Evolutionary conservation across 2,797 vertebrate species (phyloP), one percentile per base, ranked within the genome.

Genomic region (Neoniphon sammara): DNA sequence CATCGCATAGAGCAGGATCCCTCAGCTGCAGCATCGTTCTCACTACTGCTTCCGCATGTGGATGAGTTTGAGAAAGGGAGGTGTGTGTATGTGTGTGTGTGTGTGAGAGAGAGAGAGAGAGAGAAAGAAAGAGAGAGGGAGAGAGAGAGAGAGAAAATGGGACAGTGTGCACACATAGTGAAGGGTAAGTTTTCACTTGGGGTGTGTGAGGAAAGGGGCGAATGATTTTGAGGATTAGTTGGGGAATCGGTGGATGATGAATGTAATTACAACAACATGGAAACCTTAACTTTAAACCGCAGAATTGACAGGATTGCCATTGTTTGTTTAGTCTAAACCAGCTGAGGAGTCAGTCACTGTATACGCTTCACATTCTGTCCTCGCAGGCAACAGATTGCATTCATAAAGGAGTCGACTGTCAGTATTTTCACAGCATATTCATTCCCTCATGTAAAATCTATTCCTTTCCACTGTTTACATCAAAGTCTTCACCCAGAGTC

Each of bases 1-100:
- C 89, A 91, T 92, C 85, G 85, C 87, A 89, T 88, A 86, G 87
- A 83, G 83, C 88, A 86, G 84, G 77, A 88, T 90, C 87, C 85
- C 75, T 66, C 4, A 78, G 80, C 83, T 85, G 52, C 84, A 86
- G 80, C 73, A 31, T 67, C 77, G 49, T 78, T 75, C 87, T 86
- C 85, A 89, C 87, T 89, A 87, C 91, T 90, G 87, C 90, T 89
- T 87, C 85, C 42, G 71, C 66, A 64, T 78, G 73, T 85, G 84
- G 80, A 85, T 58, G 78, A 73, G 79, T 86, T 65, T 79, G 55
- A 68, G 68, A 84, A 76, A 73, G 73, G 50, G 18, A 66, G 42
- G 76, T 6, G 57, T 20, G 61, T 69, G 67, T 70, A 59, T 59
- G 63, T 36, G 39, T 75, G 56, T 73, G 54, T 60, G 65, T 67